Base-by-base conservation (phyloP, 2,113 vertebrate species). In the Siphamia tubifer region DNA sequence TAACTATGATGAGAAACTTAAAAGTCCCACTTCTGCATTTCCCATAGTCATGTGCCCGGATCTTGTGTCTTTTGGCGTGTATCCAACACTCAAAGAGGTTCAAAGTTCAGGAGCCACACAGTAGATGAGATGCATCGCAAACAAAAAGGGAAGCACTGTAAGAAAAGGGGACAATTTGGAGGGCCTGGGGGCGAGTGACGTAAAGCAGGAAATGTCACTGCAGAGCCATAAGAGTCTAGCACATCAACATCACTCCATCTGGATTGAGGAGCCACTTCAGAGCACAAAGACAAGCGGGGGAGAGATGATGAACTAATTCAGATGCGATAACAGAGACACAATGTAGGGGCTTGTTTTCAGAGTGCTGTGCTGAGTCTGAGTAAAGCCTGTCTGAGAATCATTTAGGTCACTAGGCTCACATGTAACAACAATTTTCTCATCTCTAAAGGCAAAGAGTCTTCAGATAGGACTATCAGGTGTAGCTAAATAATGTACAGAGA, bases 41-140 rank as follows among this genome's bases (percentile, higher is more conserved):
- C 79, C 49, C 68, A 56, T 39, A 40, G 68, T 85, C 87, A 86
- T 76, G 77, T 85, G 85, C 35, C 49, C 24, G 35, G 27, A 31
- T 67, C 75, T 76, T 53, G 64, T 73, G 81, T 49, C 35, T 66
- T 6, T 6, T 63, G 58, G 35, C 74, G 58, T 52, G 24, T 10
- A 20, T 54, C 71, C 43, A 63, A n/a, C 35, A 21, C 43, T 63
- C 21, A 45, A 6, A 62, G 11, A 28, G 27, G 79, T 67, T 74
- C 83, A 87, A 83, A 80, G 83, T 78, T 69, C 78, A 68, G 19
- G n/a, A 68, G 38, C 19, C 25, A 47, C 15, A 21, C 52, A 35
- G 28, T 30, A 42, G 20, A 75, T 6, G 19, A 71, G 27, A 68
- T 27, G 12, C 24, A 45, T 32, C 4, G 15, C 38, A 45, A 17